Evolutionary conservation across 2,113 vertebrate genomes (phyloP), one percentile per base, ranked within the genome.

Genomic region (Heterotis niloticus): DNA sequence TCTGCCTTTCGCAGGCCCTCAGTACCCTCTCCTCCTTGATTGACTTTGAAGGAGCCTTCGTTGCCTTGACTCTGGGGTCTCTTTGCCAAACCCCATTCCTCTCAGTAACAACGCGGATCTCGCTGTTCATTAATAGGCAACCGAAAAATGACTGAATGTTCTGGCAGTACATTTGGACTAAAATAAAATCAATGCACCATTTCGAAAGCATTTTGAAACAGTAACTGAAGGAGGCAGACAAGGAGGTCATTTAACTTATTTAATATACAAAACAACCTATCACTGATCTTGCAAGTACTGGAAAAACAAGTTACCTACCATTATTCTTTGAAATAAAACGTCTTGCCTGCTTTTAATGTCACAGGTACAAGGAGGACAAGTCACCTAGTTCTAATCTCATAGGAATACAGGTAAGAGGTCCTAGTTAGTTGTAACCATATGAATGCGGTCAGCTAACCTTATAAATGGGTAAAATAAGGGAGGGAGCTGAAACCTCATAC

Each of bases 1-100:
- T 54, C 76, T 68, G 76, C 68, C 76, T 52, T 68, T 28, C 51
- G 29, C 51, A 68, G 10, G 44, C 65, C 44, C 76, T 20, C 52
- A 51, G 13, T 18, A 23, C 14, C 65, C 44, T 65, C 75, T n/a
- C 10, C 76, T 57, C 76, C 14, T 24, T 44, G 51, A 44, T 44
- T 44, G 34, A 44, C 34, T 44, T 44, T 44, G 34, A 44, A 44
- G 34, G 34, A 70, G 14, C 29, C 34, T 54, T 74, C 71, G 17
- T 23, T 18, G 5, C 16, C 44, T 52, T 51, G 28, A 65, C 51
- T 64, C 62, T 51, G 28, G 13, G 57, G 34, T 44, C 34, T 44
- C 34, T 44, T 44, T 4, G 34, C 34, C 34, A 44, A 44, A 44
- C 2, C 65, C 52, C 76, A 68, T 69, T 20, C 13, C 11, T 14